These are phyloP conservation scores for Dendroctonus valens DNA, from an alignment of 1,140 invertebrate genomes.

Conservation along the genomic window DNA sequence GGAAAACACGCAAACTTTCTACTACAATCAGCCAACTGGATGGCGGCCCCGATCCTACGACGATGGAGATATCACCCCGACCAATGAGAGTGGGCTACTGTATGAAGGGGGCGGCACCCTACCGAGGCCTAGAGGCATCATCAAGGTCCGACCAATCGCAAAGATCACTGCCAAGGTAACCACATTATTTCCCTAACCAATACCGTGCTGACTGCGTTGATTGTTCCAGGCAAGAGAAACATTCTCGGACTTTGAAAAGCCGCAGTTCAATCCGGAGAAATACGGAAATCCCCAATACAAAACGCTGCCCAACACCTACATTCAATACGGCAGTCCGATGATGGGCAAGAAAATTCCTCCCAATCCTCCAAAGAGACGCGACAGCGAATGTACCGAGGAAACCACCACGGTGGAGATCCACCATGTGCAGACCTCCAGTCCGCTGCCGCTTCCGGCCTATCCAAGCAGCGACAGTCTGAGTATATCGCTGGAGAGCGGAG, in stretches of 20 bases:
- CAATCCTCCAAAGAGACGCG: conserved; percentile 76
- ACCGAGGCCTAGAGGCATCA: conserved; percentile 77
- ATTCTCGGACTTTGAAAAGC: conserved; percentile 53
- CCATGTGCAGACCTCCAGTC: conserved; percentile 55
- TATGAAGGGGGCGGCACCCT: conserved; percentile 76
- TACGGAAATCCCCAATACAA: conserved; percentile 46
- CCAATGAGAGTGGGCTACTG: conserved; percentile 67
- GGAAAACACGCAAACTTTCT: conserved; percentile 55
- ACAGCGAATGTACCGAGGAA: conserved; percentile 43
- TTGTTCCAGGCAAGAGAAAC: conserved; percentile 45
- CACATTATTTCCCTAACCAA: not conserved
- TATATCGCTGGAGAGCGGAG: conserved; percentile 59
- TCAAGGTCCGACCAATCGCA: conserved; percentile 80
- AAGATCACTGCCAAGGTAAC: conserved; percentile 68
- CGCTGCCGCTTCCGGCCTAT: conserved; percentile 60
- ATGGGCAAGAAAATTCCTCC: conserved; percentile 75
- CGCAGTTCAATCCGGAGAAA: conserved; percentile 48
- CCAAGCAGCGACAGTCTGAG: conserved; percentile 60
- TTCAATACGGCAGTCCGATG: conserved; percentile 56
- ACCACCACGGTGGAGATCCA: conserved; percentile 64
- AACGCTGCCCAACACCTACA: conserved; percentile 56
- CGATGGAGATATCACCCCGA: conserved; percentile 85
- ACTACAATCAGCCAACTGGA: conserved; percentile 53
- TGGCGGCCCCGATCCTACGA: conserved; percentile 83
- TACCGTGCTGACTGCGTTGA: not conserved